Conservation (phyloP, 2,113 vertebrate genomes). For the Callionymus lyra region DNA sequence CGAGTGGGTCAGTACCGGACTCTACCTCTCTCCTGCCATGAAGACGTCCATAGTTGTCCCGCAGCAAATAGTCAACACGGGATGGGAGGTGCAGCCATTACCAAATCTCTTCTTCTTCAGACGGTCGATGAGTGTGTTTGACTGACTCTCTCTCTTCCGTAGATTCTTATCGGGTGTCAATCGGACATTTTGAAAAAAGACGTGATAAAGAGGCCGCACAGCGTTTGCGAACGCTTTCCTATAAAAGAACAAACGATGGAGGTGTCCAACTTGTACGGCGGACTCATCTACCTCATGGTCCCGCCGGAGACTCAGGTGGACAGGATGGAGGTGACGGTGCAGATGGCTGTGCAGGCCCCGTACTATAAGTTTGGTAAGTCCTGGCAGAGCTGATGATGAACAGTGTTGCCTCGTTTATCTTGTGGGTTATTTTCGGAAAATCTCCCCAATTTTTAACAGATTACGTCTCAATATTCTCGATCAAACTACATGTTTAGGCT, state of each 20-base stretch:
- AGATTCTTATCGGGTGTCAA: constrained; percentile 71
- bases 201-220: constrained; percentile 45
- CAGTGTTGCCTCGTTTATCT: too few species aligned
- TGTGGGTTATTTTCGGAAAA: too few species aligned
- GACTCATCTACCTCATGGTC: constrained; percentile 60
- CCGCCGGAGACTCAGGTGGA: constrained; percentile 45
- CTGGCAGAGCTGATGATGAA: too few species aligned
- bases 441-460: too few species aligned
- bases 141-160: not conserved
- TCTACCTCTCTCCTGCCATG: constrained; percentile 68
- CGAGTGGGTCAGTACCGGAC: constrained; percentile 70
- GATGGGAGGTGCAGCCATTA: constrained; percentile 50
- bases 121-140: too few species aligned
- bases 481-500: too few species aligned
- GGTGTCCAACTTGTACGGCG: constrained; percentile 65
- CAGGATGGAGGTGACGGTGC: constrained; percentile 34
- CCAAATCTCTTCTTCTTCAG: too few species aligned
- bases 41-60: constrained; percentile 56
- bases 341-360: constrained; percentile 51
- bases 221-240: constrained; percentile 43
- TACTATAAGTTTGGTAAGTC: constrained; percentile 67
- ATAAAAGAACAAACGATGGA: constrained; percentile 38
- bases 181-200: constrained; percentile 45
- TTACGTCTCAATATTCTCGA: too few species aligned
- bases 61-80: constrained; percentile 41